Conservation (phyloP, 2,888 invertebrate species). For the Apocheima hispidaria region DNA sequence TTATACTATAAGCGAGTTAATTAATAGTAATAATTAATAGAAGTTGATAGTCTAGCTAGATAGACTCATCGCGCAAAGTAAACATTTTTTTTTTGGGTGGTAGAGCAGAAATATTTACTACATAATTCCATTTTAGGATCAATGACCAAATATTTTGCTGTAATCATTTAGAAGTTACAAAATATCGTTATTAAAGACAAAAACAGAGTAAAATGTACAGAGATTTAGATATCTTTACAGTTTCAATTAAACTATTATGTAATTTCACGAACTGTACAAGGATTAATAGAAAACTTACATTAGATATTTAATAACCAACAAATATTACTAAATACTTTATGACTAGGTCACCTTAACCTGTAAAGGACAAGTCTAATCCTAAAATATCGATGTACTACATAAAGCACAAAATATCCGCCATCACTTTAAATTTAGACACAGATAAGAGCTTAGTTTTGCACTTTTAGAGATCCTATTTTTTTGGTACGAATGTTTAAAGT, state of each 20-base stretch:
- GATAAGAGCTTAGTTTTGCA: slow-evolving; percentile 8
- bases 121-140: neutral
- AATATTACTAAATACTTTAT: slow-evolving; percentile 8
- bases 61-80: neutral
- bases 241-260: slow-evolving; percentile 3
- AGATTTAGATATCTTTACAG: neutral
- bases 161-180: neutral
- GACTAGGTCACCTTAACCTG: slow-evolving; percentile 24
- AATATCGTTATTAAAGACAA: neutral
- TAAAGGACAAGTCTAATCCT: neutral
- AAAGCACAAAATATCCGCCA: slow-evolving; percentile 13
- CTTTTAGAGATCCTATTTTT: neutral
- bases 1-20: too few relatives aligned
- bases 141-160: neutral
- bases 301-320: slow-evolving; percentile 13
- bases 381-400: slow-evolving; percentile 13
- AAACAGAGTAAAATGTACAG: neutral
- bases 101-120: neutral
- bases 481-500: too few relatives aligned
- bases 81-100: neutral
- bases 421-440: neutral
- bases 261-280: slow-evolving; percentile 15
- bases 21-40: too few relatives aligned
- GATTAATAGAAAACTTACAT: slow-evolving; percentile 24
- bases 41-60: too few relatives aligned